Conservation (phyloP, 2,797 vertebrate species). For the Thamnophis elegans region DNA sequence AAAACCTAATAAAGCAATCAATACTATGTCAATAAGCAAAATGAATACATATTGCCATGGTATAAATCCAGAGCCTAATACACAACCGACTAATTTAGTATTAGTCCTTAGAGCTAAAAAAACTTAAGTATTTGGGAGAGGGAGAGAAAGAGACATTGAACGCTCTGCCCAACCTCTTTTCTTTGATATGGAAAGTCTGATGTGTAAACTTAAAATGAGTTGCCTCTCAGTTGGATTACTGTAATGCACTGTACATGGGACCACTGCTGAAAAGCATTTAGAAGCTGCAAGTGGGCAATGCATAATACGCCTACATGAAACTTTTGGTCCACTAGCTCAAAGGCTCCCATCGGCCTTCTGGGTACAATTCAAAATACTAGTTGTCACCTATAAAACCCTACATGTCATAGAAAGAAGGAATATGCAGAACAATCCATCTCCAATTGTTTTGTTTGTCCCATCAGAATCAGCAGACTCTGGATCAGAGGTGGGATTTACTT, state of each 20-base stretch:
- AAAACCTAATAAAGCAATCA: not conserved
- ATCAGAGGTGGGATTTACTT: too few relatives aligned
- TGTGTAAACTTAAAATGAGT: not conserved
- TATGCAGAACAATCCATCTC: not conserved
- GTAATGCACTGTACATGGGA: not conserved
- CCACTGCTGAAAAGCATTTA: not conserved
- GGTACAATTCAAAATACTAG: not conserved
- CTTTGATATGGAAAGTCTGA: not conserved
- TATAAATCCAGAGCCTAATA: not conserved
- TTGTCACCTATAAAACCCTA: not conserved
- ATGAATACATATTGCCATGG: not conserved
- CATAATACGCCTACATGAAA: not conserved
- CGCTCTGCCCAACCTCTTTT: not conserved
- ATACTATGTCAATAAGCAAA: not conserved
- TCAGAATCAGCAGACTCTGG: not conserved
- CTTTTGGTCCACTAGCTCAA: not conserved
- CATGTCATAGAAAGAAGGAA: not conserved
- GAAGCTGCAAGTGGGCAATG: not conserved
- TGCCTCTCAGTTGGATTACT: not conserved
- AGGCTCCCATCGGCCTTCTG: not conserved
- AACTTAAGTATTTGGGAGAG: not conserved
- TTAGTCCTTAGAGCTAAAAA: not conserved
- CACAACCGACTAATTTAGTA: not conserved
- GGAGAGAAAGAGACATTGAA: not conserved
- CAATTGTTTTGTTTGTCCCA: not conserved